Percentiles rank a stretch among this genome's conserved stretches.
phyloP scores from a whole-genome alignment of 2,113 vertebrate species.

The Brienomyrus brachyistius region DNA sequence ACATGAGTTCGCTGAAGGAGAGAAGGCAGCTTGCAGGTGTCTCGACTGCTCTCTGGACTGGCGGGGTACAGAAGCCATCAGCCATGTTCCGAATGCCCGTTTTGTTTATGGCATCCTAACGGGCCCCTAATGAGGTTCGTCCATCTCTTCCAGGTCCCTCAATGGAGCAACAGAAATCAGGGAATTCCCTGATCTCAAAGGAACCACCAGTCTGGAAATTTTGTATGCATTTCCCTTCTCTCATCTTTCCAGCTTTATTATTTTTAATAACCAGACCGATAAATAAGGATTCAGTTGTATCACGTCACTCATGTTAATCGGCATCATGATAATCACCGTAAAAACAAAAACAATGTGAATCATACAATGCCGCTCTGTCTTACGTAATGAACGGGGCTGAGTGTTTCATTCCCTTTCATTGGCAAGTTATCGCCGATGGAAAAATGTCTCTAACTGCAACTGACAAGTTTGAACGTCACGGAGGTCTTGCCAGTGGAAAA shows the following conservation, averaged over 20 bases:
- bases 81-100: background rate
- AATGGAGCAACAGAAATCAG: constrained; percentile 80
- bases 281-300: background rate
- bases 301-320: background rate
- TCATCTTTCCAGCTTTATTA: background rate
- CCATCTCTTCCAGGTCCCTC: constrained; percentile 66
- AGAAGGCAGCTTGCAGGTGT: background rate
- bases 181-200: constrained; percentile 87
- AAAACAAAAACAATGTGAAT: background rate
- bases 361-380: background rate
- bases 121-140: constrained; percentile 33
- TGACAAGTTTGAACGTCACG: background rate
- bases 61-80: background rate
- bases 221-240: constrained; percentile 66
- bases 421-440: background rate
- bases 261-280: background rate
- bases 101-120: background rate
- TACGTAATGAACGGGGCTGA: background rate
- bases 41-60: background rate
- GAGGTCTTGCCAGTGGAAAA: background rate
- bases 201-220: constrained; percentile 87
- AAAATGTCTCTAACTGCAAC: background rate
- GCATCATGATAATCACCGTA: background rate
- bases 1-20: background rate
- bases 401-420: background rate